phyloP scores from a whole-genome alignment of 1,140 invertebrate species.

The Lysiphlebus fabarum region DNA sequence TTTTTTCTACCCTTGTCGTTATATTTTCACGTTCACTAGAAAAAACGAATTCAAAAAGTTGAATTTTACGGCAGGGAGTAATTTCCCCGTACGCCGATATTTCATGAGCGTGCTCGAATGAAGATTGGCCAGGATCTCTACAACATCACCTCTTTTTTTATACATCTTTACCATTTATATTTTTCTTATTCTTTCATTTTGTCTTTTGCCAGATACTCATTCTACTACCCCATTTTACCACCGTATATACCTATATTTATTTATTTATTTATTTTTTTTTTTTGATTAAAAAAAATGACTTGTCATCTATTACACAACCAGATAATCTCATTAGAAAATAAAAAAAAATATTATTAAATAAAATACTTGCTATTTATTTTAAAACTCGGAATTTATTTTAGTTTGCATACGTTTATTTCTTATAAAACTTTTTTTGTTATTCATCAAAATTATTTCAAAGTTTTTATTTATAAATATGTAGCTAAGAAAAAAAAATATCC shows the following conservation, averaged over 20 bases:
- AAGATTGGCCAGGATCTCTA: constrained; percentile 39
- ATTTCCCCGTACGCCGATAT: constrained; percentile 45
- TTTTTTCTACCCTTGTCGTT: constrained; percentile 13
- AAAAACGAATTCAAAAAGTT: constrained; percentile 18
- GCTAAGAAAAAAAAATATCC: too few relatives aligned
- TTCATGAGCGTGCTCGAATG: constrained; percentile 45
- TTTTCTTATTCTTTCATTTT: constrained; percentile 16
- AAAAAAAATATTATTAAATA: too few relatives aligned
- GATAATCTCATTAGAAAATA: too few relatives aligned
- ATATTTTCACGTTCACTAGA: constrained; percentile 12
- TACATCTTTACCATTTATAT: constrained; percentile 16
- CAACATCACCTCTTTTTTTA: constrained; percentile 15
- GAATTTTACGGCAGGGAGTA: constrained; percentile 47
- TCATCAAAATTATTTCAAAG: too few relatives aligned
- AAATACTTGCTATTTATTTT: too few relatives aligned
- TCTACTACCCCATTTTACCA: constrained; percentile 6
- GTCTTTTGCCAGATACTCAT: not conserved
- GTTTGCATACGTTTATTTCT: too few relatives aligned
- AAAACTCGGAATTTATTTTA: too few relatives aligned
- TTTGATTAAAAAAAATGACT: not conserved
- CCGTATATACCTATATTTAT: too few relatives aligned
- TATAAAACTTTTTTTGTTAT: too few relatives aligned
- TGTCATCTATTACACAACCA: not conserved
- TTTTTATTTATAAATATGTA: too few relatives aligned
- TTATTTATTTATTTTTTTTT: too few relatives aligned